Evolutionary conservation across 2,797 vertebrate species (phyloP).

Genomic region (Brachyalestes nurse): DNA sequence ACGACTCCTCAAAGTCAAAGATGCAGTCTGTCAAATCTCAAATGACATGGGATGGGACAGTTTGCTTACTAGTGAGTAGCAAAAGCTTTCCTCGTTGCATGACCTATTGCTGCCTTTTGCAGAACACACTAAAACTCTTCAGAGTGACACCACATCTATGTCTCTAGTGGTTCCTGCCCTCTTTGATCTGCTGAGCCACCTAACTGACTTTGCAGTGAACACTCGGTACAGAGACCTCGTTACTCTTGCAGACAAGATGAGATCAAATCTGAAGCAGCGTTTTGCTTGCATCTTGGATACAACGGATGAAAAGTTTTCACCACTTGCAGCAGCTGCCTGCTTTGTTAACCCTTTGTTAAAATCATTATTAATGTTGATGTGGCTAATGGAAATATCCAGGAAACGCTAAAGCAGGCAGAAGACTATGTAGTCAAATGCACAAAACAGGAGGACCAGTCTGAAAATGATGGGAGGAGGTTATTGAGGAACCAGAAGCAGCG

Average conservation of each 20-base stretch:
- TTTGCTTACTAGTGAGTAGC: conserved; percentile 51
- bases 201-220: conserved; percentile 42
- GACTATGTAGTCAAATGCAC: conserved; percentile 22
- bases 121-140: conserved; percentile 47
- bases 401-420: conserved; percentile 53
- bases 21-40: conserved; percentile 30
- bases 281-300: conserved; percentile 47
- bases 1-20: conserved; percentile 52
- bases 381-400: conserved; percentile 52
- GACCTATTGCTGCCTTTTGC: conserved; percentile 58
- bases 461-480: conserved; percentile 36
- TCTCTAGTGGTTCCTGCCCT: conserved; percentile 44
- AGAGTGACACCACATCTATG: no score
- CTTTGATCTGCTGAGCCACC: no score
- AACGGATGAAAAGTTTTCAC: conserved; percentile 49
- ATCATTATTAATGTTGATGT: no score
- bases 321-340: conserved; percentile 42
- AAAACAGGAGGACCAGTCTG: conserved; percentile 33
- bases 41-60: conserved; percentile 51
- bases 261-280: conserved; percentile 12
- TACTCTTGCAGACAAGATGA: conserved; percentile 49
- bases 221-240: conserved; percentile 32
- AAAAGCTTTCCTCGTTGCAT: conserved; percentile 49
- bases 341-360: conserved; percentile 47
- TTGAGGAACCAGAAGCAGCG: conserved; percentile 37